A percentile compares a stretch with the other conserved stretches of the same genome.
These are phyloP conservation scores for Litoditis marina DNA, from an alignment of 2,888 invertebrate genomes.

Conservation along the genomic window DNA sequence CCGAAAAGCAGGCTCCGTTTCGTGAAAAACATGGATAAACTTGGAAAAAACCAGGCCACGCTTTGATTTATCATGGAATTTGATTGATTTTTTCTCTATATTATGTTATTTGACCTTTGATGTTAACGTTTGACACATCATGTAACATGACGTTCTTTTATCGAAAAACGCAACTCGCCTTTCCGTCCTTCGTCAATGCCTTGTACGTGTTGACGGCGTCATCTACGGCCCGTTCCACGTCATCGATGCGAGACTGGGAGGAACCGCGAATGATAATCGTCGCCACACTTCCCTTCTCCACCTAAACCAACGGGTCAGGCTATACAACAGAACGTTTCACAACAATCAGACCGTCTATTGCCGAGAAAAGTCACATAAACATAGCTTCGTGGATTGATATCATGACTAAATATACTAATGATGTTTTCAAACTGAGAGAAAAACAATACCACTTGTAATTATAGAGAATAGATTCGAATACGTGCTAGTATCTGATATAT, in stretches of 20 bases:
- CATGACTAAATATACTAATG: too few relatives aligned
- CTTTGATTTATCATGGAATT: too few relatives aligned
- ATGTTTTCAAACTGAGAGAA: background rate
- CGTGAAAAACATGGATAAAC: too few relatives aligned
- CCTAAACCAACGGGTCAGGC: slow-evolving; percentile 61
- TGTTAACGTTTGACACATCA: background rate
- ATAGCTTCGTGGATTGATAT: too few relatives aligned
- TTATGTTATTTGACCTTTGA: background rate
- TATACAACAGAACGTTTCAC: background rate
- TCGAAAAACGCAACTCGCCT: slow-evolving; percentile 16
- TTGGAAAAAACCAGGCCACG: too few relatives aligned
- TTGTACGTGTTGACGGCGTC: slow-evolving; percentile 99
- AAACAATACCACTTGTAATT: too few relatives aligned
- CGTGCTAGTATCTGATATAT: too few relatives aligned
- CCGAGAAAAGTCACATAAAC: too few relatives aligned
- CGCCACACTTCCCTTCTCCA: slow-evolving; percentile 79
- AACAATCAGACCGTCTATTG: too few relatives aligned
- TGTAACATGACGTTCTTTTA: background rate
- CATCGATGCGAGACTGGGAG: slow-evolving; percentile 97
- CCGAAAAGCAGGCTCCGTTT: background rate
- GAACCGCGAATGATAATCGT: slow-evolving; percentile 92
- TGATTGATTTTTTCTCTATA: too few relatives aligned
- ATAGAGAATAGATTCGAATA: too few relatives aligned
- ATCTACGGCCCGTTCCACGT: slow-evolving; percentile 93
- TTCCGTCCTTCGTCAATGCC: slow-evolving; percentile 73